Evolutionary conservation across 2,113 vertebrate species (phyloP).

Genomic region (Oreochromis aureus): DNA sequence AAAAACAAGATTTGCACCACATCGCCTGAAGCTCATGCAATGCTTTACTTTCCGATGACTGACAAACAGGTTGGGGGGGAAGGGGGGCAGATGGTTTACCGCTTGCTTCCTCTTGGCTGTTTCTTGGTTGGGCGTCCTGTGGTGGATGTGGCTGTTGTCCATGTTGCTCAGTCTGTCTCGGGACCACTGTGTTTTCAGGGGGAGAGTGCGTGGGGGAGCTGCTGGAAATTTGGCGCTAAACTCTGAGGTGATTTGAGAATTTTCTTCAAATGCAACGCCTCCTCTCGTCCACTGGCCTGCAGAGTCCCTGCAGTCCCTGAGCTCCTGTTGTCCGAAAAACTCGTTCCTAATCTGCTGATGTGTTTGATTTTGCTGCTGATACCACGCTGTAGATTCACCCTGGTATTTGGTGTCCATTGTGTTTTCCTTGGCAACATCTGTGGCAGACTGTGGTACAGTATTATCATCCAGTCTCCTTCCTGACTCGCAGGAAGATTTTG

Average conservation of each 20-base stretch:
- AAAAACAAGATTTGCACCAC: slow-evolving; percentile 62
- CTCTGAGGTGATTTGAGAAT: slow-evolving; percentile 21
- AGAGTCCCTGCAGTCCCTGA: slow-evolving; percentile 10
- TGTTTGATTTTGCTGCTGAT: not conserved
- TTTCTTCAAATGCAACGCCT: not conserved
- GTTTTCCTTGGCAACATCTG: slow-evolving; percentile 4
- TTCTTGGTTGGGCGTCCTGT: slow-evolving; percentile 64
- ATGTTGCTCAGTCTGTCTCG: slow-evolving; percentile 58
- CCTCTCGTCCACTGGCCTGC: slow-evolving; percentile 4
- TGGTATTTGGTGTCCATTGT: not conserved
- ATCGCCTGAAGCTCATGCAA: slow-evolving; percentile 73
- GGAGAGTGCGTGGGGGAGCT: slow-evolving; percentile 62
- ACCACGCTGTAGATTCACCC: not conserved
- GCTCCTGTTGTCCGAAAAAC: slow-evolving; percentile 17
- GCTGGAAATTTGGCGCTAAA: slow-evolving; percentile 39
- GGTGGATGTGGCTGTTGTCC: slow-evolving; percentile 68
- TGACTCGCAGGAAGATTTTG: slow-evolving; percentile 20
- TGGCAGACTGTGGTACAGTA: not conserved
- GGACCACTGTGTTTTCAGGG: slow-evolving; percentile 69
- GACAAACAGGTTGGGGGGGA: slow-evolving; percentile 48
- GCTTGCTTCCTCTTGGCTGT: slow-evolving; percentile 71
- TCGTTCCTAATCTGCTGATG: slow-evolving; percentile 5
- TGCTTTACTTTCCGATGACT: slow-evolving; percentile 68
- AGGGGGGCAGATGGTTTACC: slow-evolving; percentile 65
- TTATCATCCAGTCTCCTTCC: slow-evolving; percentile 13